Evolutionary conservation across 2,888 invertebrate species (phyloP).

Genomic region (Troides helena): DNA sequence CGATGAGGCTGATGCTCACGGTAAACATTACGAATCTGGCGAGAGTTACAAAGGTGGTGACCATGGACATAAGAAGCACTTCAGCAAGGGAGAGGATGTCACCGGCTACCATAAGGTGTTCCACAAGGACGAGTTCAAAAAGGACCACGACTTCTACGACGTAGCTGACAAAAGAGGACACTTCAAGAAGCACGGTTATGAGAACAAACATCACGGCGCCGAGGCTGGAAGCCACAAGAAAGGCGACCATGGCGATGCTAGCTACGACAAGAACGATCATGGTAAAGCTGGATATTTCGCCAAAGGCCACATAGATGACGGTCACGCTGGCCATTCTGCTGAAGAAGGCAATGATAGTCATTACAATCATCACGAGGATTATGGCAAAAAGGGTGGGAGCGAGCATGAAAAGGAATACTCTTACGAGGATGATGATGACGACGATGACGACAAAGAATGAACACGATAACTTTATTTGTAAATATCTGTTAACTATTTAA

Average conservation of each 20-base stretch:
- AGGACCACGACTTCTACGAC: conserved; percentile 88
- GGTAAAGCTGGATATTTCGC: conserved; percentile 80
- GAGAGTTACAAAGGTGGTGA: conserved; percentile 79
- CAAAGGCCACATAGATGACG: conserved; percentile 78
- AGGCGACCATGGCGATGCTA: conserved; percentile 78
- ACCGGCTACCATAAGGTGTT: conserved; percentile 87
- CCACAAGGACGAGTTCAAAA: conserved; percentile 88
- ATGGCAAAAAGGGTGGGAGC: conserved; percentile 75
- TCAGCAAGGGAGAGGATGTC: conserved; percentile 85
- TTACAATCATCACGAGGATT: conserved; percentile 77
- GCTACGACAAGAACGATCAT: conserved; percentile 70
- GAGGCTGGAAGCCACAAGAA: conserved; percentile 80
- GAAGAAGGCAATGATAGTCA: conserved; percentile 80
- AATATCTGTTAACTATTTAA: conserved; percentile 55
- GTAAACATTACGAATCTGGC: conserved; percentile 75
- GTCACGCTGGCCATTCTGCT: conserved; percentile 77
- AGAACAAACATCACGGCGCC: conserved; percentile 76
- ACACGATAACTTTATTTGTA: conserved; percentile 43
- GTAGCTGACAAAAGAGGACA: conserved; percentile 84
- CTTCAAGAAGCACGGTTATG: conserved; percentile 82
- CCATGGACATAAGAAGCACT: conserved; percentile 80
- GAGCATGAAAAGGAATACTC: conserved; percentile 70
- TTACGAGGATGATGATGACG: conserved; percentile 59
- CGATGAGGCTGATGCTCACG: conserved; percentile 78
- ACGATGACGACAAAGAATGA: conserved; percentile 46